Evolutionary conservation across 1,140 invertebrate species (phyloP).

Genomic region (Matsumurasca onukii): DNA sequence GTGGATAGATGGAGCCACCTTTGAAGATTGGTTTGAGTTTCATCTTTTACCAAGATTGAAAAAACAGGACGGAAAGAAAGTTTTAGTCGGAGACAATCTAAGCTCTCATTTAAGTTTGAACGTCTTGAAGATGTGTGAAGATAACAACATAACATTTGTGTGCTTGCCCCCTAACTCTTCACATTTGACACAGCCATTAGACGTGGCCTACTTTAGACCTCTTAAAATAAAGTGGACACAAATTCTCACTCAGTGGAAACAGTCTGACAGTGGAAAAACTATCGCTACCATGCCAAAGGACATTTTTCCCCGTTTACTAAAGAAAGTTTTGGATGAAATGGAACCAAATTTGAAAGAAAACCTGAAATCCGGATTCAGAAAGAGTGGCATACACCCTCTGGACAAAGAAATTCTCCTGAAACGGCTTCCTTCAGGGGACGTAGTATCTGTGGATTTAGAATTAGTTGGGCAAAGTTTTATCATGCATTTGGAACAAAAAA

Average conservation of each 20-base stretch:
- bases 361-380: slow-evolving; percentile 35
- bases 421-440: slow-evolving; percentile 11
- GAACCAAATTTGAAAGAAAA: slow-evolving; percentile 26
- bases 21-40: slow-evolving; percentile 48
- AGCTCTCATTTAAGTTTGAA: slow-evolving; percentile 45
- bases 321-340: slow-evolving; percentile 18
- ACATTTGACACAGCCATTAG: slow-evolving; percentile 49
- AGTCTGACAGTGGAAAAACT: slow-evolving; percentile 7
- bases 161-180: slow-evolving; percentile 49
- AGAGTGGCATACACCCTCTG: slow-evolving; percentile 34
- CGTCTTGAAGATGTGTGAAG: slow-evolving; percentile 42
- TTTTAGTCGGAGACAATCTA: slow-evolving; percentile 47
- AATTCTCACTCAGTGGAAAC: slow-evolving; percentile 45
- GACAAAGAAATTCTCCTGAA: neutral
- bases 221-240: slow-evolving; percentile 47
- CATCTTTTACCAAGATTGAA: slow-evolving; percentile 41
- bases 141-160: slow-evolving; percentile 47
- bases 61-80: slow-evolving; percentile 33
- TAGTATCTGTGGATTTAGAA: neutral
- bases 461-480: slow-evolving; percentile 21
- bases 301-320: slow-evolving; percentile 16
- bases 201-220: slow-evolving; percentile 48
- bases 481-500: neutral
- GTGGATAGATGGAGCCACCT: slow-evolving; percentile 44
- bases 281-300: slow-evolving; percentile 31